Evolutionary conservation across 2,888 invertebrate genomes (phyloP), one percentile per base, ranked within the genome.

Genomic region (Himalopsyche japonica): DNA sequence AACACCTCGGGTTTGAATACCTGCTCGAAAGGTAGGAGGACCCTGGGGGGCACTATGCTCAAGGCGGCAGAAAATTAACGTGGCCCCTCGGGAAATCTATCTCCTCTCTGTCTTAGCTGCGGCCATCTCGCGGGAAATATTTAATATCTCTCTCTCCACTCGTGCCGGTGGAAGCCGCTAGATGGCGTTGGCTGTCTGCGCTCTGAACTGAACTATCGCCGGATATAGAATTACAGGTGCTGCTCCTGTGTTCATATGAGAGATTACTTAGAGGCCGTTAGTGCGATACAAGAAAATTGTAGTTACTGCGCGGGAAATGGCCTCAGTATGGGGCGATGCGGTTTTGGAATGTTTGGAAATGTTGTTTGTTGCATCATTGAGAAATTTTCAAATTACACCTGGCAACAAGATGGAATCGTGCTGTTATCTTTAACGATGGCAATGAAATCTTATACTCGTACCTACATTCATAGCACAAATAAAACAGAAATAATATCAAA

Each of bases 1-100:
- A 92, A 92, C 92, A 92, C 92, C 92, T 92, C 91, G 89, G 91
- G 85, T 90, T 89, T 91, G 92, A 91, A 92, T 91, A 90, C 91
- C 90, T 91, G 89, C 90, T 90, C 90, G 92, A 92, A 92, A 92
- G 92, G 92, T 92, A 92, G 91, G 89, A 90, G 89, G 92, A 92
- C 94, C 93, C 94, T 88, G 87, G 94, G 91, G 94, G 91, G 94
- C 93, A 93, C 92, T 94, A 94, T 94, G 94, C 94, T 94, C 94
- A 94, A 94, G 94, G 94, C 94, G 94, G 94, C 94, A 94, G 94
- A 94, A 94, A 94, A 94, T 94, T 94, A 94, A 94, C 94, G 94
- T 92, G 93, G 92, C 89, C 94, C 92, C 93, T 88, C 88, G 94
- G 94, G 94, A 94, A 94, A 94, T 94, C 93, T 93, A 93, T 91